These are phyloP conservation scores for Micromussa lordhowensis DNA, from an alignment of 92 coral and sea anemone species.

Conservation along the genomic window DNA sequence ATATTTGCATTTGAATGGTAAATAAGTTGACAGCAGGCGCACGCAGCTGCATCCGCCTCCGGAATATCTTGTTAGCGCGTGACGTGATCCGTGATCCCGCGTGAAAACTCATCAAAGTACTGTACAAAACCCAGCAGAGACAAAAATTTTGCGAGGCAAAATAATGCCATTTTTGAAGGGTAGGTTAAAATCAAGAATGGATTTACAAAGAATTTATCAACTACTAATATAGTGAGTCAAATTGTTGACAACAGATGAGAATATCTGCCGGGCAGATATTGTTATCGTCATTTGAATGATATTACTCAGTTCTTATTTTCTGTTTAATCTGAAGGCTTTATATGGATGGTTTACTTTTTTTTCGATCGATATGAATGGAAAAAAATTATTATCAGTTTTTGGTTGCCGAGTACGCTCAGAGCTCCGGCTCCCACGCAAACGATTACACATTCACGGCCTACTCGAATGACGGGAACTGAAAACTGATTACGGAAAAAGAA, in stretches of 20 bases:
- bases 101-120: not conserved
- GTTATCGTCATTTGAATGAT: not conserved
- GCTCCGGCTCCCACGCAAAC: not conserved
- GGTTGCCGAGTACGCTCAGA: not conserved
- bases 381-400: not conserved
- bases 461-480: not conserved
- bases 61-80: slow-evolving; percentile 33
- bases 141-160: not conserved
- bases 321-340: not conserved
- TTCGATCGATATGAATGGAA: not conserved
- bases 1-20: slow-evolving; percentile 25
- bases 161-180: not conserved
- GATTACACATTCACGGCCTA: not conserved
- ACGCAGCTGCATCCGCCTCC: slow-evolving; percentile 58
- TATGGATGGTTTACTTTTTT: not conserved
- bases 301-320: not conserved
- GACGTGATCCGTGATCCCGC: slow-evolving; percentile 44
- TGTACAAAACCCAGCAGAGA: not conserved
- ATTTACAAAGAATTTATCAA: not conserved
- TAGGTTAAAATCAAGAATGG: not conserved
- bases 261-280: too few relatives aligned
- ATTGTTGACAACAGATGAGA: too few relatives aligned
- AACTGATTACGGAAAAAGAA: not conserved
- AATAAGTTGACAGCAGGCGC: not conserved
- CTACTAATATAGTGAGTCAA: not conserved